A percentile compares a stretch with the other conserved stretches of the same genome.
phyloP scores from a whole-genome alignment of 2,888 invertebrate species.

The Caenorhabditis sinica region DNA sequence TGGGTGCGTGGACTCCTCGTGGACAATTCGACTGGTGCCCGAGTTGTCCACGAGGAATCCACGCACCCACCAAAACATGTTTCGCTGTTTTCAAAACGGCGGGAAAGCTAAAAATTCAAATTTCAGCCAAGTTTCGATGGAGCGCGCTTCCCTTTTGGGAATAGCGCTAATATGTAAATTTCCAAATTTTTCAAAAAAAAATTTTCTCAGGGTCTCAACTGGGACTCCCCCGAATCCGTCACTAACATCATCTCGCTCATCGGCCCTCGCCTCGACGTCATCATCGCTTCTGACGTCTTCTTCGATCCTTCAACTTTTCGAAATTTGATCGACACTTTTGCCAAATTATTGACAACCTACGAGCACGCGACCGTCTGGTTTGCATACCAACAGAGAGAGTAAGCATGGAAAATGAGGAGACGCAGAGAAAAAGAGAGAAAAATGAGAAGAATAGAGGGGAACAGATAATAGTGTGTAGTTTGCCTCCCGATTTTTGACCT shows the following conservation, averaged over 20 bases:
- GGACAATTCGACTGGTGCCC: too few species aligned
- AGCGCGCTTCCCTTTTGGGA: too few species aligned
- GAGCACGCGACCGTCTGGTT: slow-evolving; percentile 71
- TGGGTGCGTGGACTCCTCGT: too few species aligned
- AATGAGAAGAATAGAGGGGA: neutral
- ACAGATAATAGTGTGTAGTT: neutral
- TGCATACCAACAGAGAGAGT: slow-evolving; percentile 81
- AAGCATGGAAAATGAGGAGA: slow-evolving; percentile 51
- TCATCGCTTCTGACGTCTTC: slow-evolving; percentile 81
- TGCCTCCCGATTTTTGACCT: neutral
- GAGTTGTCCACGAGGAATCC: too few species aligned
- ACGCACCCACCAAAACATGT: too few species aligned
- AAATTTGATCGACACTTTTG: slow-evolving; percentile 71
- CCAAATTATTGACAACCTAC: slow-evolving; percentile 67
- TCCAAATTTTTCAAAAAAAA: neutral
- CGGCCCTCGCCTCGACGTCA: slow-evolving; percentile 65
- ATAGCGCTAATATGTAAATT: neutral
- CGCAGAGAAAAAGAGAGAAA: slow-evolving; percentile 7
- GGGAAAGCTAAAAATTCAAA: too few species aligned
- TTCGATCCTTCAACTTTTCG: slow-evolving; percentile 78
- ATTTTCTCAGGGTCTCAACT: slow-evolving; percentile 66
- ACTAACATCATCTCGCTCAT: slow-evolving; percentile 19
- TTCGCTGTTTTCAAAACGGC: too few species aligned
- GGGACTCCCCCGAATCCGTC: slow-evolving; percentile 48
- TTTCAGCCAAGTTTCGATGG: too few species aligned